Evolutionary conservation across 2,113 vertebrate species (phyloP).

Genomic region (Leptocoma aspasia): DNA sequence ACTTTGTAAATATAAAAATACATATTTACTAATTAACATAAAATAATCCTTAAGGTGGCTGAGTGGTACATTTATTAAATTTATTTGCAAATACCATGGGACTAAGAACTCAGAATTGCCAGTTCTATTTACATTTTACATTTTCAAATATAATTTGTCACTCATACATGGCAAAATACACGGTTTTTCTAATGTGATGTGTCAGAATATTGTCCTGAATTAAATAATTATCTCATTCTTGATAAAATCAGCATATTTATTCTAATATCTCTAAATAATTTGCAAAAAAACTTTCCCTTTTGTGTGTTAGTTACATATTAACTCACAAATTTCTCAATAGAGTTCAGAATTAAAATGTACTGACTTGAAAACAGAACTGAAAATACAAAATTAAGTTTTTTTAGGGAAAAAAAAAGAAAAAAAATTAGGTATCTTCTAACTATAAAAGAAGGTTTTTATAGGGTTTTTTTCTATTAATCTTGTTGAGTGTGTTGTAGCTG

Average conservation of each 20-base stretch:
- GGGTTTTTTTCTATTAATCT: not conserved
- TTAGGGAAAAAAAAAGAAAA: no score
- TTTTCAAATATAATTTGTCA: slow-evolving; percentile 8
- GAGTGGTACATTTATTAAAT: not conserved
- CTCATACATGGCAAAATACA: not conserved
- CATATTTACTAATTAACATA: not conserved
- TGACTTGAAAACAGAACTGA: not conserved
- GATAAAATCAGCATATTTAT: not conserved
- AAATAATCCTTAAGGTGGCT: not conserved
- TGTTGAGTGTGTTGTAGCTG: not conserved
- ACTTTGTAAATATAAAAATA: not conserved
- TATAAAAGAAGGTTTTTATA: not conserved
- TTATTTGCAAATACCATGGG: not conserved
- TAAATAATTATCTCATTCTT: not conserved
- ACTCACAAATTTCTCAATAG: not conserved
- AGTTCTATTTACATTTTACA: not conserved
- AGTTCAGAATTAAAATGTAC: not conserved
- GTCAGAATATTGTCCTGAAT: not conserved
- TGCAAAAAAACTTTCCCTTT: not conserved
- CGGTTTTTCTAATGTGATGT: not conserved
- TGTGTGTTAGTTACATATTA: not conserved
- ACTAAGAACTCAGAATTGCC: not conserved
- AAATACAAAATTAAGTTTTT: not conserved
- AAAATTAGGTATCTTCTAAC: not conserved
- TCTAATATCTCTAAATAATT: not conserved